Base-by-base conservation (phyloP, 2,113 vertebrate genomes). In the Pterophyllum scalare region DNA sequence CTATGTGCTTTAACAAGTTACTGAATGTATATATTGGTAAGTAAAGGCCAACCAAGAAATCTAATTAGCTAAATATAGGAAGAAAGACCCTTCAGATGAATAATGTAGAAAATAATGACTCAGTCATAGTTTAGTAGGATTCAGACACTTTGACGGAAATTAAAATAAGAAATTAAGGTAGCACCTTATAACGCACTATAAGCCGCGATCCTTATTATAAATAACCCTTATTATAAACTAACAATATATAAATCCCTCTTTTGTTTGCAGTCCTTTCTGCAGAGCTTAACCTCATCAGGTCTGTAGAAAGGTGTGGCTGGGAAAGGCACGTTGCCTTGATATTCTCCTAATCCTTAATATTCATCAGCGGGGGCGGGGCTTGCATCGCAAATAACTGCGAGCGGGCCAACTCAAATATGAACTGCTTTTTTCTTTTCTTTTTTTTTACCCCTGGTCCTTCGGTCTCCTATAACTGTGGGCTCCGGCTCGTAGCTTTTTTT, bases 371-470 rank as follows among this genome's bases (percentile, higher is more conserved):
- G n/a, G 91, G 92, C 76, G 90, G 82, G 65, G 31, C 35, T 74
- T 85, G 75, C 13, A 59, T 86, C 65, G 79, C 59, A 87, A 87
- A 89, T 87, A 13, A 75, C 1, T 15, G 3, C 24, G 83, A 90
- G 91, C 89, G 86, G 87, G 78, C 67, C 75, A 22, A 86, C 91
- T 94, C 83, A 84, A 90, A 93, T 5, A 35, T 31, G 70, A 81
- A 57, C 33, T 57, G 60, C 13, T 61, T 80, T 77, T 59, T 84
- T 79, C 76, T 6, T 6, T 6, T 6, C 5, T 31, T 31, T 31
- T 33, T 33, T 33, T 33, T 33, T 6, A 33, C 31, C 5, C 31
- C 59, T 67, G n/a, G 1, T 8, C 40, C 87, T 77, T 77, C 11
- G 0, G 57, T 80, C 81, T 12, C 85, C 20, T 7, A 19, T 52